Evolutionary conservation across 1,140 invertebrate genomes (phyloP).

Genomic region (Heterodera schachtii): DNA sequence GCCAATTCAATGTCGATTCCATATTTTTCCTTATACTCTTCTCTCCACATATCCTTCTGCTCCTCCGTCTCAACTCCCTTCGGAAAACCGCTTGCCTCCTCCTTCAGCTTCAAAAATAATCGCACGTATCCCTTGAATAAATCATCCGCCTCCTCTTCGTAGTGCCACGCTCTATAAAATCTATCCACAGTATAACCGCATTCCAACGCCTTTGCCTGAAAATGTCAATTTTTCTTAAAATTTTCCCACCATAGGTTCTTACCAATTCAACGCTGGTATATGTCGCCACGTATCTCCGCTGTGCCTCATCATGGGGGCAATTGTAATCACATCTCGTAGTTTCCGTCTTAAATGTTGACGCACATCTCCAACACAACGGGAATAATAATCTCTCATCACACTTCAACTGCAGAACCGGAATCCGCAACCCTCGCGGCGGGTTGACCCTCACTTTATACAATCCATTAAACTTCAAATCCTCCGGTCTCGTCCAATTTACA

Average conservation of each 20-base stretch:
- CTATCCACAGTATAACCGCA: background rate
- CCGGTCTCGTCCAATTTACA: background rate
- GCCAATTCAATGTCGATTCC: background rate
- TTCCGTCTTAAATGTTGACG: background rate
- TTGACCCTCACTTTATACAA: background rate
- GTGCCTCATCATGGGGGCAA: background rate
- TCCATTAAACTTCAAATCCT: constrained; percentile 1
- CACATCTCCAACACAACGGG: background rate
- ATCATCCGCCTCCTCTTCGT: background rate
- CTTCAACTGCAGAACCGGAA: constrained; percentile 1
- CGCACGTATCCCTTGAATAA: background rate
- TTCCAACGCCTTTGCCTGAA: constrained; percentile 1
- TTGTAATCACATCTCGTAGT: background rate
- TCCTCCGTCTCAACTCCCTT: background rate
- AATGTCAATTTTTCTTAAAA: too few species aligned
- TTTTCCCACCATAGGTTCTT: background rate
- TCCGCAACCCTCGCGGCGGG: background rate
- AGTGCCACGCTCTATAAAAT: background rate
- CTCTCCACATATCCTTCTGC: background rate
- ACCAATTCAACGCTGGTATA: background rate
- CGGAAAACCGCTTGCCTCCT: background rate
- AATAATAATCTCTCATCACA: background rate
- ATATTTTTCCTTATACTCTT: background rate
- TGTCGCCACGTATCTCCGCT: background rate
- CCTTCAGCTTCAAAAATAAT: background rate